phyloP scores from a whole-genome alignment of 2,113 vertebrate genomes.

The Lonchura striata region DNA sequence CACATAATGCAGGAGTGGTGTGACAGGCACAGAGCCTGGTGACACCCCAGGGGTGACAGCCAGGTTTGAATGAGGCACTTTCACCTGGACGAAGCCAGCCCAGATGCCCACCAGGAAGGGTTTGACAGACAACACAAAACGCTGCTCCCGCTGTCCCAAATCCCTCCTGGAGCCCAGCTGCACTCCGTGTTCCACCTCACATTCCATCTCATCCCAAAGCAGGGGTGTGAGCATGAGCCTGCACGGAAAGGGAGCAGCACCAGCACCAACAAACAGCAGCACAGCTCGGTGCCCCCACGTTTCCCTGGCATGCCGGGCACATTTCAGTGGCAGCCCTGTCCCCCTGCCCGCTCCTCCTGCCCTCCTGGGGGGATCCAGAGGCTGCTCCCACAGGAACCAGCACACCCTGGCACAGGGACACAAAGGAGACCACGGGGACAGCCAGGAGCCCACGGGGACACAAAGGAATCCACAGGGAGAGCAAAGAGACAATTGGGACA shows the following conservation, averaged over 20 bases:
- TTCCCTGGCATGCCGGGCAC: neutral
- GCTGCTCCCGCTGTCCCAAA: rapidly evolving
- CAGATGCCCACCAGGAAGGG: rapidly evolving
- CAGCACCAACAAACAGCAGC: neutral
- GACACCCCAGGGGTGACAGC: neutral
- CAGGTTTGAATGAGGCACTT: rapidly evolving
- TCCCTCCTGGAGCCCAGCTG: neutral
- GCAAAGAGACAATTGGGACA: neutral
- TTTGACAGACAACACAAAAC: neutral
- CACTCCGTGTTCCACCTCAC: neutral
- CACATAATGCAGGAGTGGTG: neutral
- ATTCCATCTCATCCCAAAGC: rapidly evolving
- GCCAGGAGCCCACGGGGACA: neutral
- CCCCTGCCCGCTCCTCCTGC: neutral
- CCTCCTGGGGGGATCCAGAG: neutral
- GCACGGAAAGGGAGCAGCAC: neutral
- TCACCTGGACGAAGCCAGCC: rapidly evolving
- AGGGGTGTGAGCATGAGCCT: rapidly evolving
- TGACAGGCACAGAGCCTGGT: rapidly evolving
- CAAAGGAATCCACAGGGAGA: rapidly evolving
- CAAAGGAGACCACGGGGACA: neutral
- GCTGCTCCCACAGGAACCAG: neutral
- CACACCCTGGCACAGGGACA: neutral
- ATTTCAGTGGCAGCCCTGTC: neutral
- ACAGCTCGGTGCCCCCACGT: neutral